Conservation (phyloP, 2,113 vertebrate genomes). For the Pongo abelii region DNA sequence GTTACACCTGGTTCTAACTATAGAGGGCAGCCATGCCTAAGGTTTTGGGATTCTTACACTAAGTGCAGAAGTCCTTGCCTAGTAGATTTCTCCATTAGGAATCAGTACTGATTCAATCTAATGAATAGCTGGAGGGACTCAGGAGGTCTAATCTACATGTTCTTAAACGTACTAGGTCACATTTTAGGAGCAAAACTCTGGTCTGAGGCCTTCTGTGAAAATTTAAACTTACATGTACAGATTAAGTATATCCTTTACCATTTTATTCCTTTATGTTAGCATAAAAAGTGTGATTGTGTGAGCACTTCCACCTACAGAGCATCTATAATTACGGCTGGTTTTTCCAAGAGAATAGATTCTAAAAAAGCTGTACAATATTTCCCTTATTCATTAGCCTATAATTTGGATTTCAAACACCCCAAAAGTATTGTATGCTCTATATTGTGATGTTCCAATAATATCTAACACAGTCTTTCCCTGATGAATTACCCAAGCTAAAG, state of each 20-base stretch:
- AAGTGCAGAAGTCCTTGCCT: not conserved
- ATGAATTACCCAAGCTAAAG: slow-evolving; percentile 68
- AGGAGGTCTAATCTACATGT: not conserved
- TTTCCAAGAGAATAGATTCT: slow-evolving; percentile 67
- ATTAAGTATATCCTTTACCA: slow-evolving; percentile 47
- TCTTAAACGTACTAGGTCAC: not conserved
- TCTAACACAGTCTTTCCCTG: slow-evolving; percentile 72
- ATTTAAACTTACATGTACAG: slow-evolving; percentile 40
- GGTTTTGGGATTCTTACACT: not conserved
- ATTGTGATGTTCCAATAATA: slow-evolving; percentile 71
- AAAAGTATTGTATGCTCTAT: slow-evolving; percentile 45
- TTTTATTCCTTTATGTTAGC: slow-evolving; percentile 44
- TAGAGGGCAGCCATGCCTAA: not conserved
- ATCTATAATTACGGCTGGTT: slow-evolving; percentile 68
- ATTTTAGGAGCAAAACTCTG: not conserved
- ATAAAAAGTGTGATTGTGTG: slow-evolving; percentile 62
- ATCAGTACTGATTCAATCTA: not conserved
- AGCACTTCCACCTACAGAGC: slow-evolving; percentile 64
- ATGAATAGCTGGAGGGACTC: not conserved
- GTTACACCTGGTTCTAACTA: slow-evolving; percentile 20
- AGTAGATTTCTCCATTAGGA: not conserved
- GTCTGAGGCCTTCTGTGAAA: not conserved
- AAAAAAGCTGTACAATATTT: slow-evolving; percentile 72
- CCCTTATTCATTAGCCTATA: slow-evolving; percentile 68
- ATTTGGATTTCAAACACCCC: slow-evolving; percentile 66